Conservation (phyloP, 2,113 vertebrate genomes). For the Callaeas wilsoni region DNA sequence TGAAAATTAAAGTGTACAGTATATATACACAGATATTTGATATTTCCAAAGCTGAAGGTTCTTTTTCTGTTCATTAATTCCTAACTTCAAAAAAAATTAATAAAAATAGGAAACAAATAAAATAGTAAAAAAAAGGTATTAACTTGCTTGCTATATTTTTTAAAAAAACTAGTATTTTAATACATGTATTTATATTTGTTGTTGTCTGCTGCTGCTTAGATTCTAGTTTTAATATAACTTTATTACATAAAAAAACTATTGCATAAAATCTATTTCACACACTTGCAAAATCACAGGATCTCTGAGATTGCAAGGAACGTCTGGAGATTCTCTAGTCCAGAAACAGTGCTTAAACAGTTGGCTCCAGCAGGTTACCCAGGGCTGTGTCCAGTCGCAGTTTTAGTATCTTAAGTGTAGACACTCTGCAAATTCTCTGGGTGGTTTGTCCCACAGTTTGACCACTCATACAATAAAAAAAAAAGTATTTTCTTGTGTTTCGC, state of each 20-base stretch:
- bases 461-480: background rate
- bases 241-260: background rate
- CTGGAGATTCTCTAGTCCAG: background rate
- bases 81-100: background rate
- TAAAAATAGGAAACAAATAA: background rate
- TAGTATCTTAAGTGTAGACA: background rate
- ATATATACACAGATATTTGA: background rate
- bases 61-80: background rate
- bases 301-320: background rate
- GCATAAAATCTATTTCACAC: background rate
- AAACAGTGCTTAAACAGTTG: background rate
- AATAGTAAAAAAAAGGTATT: background rate
- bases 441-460: background rate
- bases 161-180: background rate
- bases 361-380: background rate
- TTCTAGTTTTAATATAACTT: background rate
- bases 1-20: background rate
- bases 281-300: background rate
- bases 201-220: background rate
- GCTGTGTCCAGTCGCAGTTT: fast-evolving
- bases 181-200: background rate
- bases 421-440: background rate
- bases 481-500: background rate
- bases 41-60: background rate
- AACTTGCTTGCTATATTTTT: background rate